A percentile compares a stretch with the other conserved stretches of the same genome.
These are phyloP conservation scores for Henricia sp. DNA, from an alignment of 53 echinoderm and acorn worm species.

Conservation along the genomic window DNA sequence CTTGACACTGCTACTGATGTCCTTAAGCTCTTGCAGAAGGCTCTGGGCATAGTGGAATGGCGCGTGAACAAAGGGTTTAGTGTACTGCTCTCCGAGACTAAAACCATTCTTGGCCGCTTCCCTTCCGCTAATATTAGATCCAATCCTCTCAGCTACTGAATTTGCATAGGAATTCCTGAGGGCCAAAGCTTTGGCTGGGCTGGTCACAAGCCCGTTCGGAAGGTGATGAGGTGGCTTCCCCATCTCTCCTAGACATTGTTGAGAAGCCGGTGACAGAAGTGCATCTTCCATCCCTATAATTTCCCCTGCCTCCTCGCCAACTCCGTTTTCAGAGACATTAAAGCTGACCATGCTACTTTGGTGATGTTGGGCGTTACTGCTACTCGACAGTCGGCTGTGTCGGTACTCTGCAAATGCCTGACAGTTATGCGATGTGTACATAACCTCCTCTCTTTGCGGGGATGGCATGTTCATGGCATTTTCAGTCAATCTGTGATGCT, in stretches of 20 bases:
- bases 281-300: constrained; percentile 37
- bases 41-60: constrained; percentile 97
- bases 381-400: constrained; percentile 5
- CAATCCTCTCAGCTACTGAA: constrained; percentile 24
- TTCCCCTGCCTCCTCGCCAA: constrained; percentile 18
- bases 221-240: constrained; percentile 19
- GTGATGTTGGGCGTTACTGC: constrained; percentile 39
- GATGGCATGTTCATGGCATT: constrained; percentile 4
- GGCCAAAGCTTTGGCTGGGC: constrained; percentile 51
- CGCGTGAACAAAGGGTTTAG: constrained; percentile 88
- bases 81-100: constrained; percentile 84
- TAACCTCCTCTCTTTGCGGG: constrained; percentile 45
- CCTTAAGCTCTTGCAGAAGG: constrained; percentile 84
- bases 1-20: constrained; percentile 90
- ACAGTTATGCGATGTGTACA: constrained; percentile 39
- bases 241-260: constrained; percentile 25
- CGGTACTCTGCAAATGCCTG: constrained; percentile 46
- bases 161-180: constrained; percentile 42
- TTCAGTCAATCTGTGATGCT: constrained; percentile 13
- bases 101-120: constrained; percentile 73
- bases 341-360: constrained; percentile 61
- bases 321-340: constrained; percentile 40
- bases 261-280: constrained; percentile 28
- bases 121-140: background rate
- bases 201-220: constrained; percentile 36